Base-by-base conservation (phyloP, 2,888 invertebrate genomes). In the Phania funesta region DNA sequence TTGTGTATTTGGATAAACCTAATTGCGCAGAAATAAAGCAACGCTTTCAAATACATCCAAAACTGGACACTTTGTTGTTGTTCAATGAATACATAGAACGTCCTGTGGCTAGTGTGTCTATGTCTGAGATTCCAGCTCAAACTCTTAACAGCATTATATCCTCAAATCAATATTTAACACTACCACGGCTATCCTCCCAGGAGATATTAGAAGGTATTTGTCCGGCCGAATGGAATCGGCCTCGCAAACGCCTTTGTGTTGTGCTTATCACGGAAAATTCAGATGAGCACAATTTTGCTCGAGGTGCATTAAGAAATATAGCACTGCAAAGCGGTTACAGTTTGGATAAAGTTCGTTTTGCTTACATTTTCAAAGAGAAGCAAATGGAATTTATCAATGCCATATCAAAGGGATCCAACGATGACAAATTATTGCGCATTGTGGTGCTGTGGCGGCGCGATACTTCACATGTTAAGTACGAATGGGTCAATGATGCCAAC, bases 161-260 rank as follows among this genome's bases (percentile, higher is more conserved):
- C 74, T 94, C 95, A 54, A 98, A 99, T 92, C 96, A 96, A 90
- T 96, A 96, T 92, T 92, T 99, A 68, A 94, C 95, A 26, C 91
- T 99, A 85, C 98, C 98, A 0, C 92, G 98, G 71, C 92, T 99
- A 6, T 98, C 98, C 0, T 98, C 98, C n/a, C 98, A 98, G 93
- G 96, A 94, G 85, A 91, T 92, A 87, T 80, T 91, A 1, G 91
- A 91, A 84, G 90, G 90, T 86, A 86, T 81, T 68, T 99, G 98
- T 88, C 98, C 98, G 0, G 94, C 96, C 75, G 97, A 97, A 90
- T 95, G 96, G 94, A 94, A 96, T 85, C 94, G 95, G 73, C 94
- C 94, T 0, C 92, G 94, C 22, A 95, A 95, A 86, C 93, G 94
- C 4, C 91, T 96, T 81, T 94, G 98, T 91, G 94, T 96, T 68